A percentile compares a stretch with the other conserved stretches of the same genome.
Conservation (phyloP, 2,113 vertebrate species). For the Pogonocichla stellata region DNA sequence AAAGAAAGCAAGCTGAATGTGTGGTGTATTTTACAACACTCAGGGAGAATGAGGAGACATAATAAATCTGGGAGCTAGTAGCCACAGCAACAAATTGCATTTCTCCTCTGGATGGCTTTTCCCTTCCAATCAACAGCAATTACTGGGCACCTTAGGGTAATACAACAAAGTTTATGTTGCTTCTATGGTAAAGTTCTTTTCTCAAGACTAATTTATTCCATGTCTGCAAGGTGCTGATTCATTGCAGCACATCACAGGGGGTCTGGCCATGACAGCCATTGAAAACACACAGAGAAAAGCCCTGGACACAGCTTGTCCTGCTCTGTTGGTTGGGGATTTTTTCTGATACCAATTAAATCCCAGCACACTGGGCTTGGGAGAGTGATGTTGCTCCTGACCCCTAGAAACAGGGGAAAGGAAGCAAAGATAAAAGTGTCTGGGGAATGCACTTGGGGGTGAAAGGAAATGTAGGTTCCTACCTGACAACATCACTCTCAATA, state of each 20-base stretch:
- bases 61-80: slow-evolving; percentile 62
- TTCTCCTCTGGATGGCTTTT: slow-evolving; percentile 36
- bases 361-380: not conserved
- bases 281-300: not conserved
- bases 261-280: not conserved
- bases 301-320: not conserved
- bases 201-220: slow-evolving; percentile 45
- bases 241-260: slow-evolving; percentile 1
- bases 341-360: not conserved
- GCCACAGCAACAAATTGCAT: slow-evolving; percentile 70
- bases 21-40: slow-evolving; percentile 38
- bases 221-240: slow-evolving; percentile 41
- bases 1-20: not conserved
- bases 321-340: not conserved
- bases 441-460: not conserved
- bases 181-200: slow-evolving; percentile 31
- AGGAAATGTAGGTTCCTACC: not conserved
- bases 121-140: slow-evolving; percentile 47
- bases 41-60: not conserved
- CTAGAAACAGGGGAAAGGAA: not conserved
- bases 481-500: not conserved
- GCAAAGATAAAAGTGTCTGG: not conserved
- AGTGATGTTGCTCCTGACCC: not conserved
- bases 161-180: slow-evolving; percentile 11
- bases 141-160: slow-evolving; percentile 47